These are phyloP conservation scores for Dinothrombium tinctorium DNA, from an alignment of 1,140 invertebrate genomes.

Conservation along the genomic window DNA sequence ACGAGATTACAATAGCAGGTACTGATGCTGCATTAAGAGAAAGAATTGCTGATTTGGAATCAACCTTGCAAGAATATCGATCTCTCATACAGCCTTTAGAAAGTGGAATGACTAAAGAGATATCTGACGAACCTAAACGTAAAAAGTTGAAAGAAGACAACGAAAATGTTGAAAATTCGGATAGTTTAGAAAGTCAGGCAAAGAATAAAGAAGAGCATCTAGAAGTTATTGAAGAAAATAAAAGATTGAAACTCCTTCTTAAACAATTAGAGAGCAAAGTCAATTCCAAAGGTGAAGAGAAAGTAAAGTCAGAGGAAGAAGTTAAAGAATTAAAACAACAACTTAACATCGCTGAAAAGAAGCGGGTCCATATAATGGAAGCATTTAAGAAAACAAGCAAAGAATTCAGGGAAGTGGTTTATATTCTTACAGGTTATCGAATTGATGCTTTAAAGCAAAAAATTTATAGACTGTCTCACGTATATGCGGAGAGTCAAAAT, in stretches of 20 bases:
- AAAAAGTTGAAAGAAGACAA: conserved; percentile 17
- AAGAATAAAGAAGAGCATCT: too few species aligned
- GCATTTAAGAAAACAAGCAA: conserved; percentile 52
- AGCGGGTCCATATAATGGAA: conserved; percentile 49
- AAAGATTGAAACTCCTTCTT: too few species aligned
- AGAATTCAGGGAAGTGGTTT: conserved; percentile 61
- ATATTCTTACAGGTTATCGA: conserved; percentile 59
- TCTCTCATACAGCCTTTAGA: conserved; percentile 2
- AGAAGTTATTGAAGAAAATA: too few species aligned
- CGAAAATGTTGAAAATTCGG: too few species aligned
- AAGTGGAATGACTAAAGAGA: not conserved
- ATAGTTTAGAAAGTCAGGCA: too few species aligned
- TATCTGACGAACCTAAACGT: conserved; percentile 2
- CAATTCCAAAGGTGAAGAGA: too few species aligned
- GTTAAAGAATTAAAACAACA: conserved; percentile 19
- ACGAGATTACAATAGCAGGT: conserved; percentile 9
- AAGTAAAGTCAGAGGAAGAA: too few species aligned
- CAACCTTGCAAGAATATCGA: conserved; percentile 7
- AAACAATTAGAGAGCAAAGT: too few species aligned
- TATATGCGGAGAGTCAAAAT: conserved; percentile 57
- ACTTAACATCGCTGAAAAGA: conserved; percentile 25
- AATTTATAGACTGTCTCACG: conserved; percentile 44
- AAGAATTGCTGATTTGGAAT: conserved; percentile 9
- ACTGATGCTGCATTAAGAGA: conserved; percentile 3
- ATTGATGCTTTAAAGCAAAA: conserved; percentile 41